Percentiles rank a stretch among this genome's conserved stretches.
These are phyloP conservation scores for Willisornis vidua DNA, from an alignment of 2,113 vertebrate genomes.

Conservation along the genomic window DNA sequence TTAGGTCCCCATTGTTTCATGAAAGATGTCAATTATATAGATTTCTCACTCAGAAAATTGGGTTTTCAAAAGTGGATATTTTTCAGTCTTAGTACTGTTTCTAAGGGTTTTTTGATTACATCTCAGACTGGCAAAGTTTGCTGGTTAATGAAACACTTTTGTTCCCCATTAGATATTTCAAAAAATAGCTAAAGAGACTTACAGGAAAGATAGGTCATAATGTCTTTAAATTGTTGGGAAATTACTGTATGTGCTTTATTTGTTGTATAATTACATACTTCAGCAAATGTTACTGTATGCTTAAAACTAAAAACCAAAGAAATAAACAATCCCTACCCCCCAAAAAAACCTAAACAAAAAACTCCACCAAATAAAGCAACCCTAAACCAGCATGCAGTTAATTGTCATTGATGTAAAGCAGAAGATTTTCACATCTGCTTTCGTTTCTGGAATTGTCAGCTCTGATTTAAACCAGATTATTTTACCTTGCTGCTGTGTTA, in stretches of 20 bases:
- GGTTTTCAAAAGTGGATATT: not conserved
- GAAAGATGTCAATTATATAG: not conserved
- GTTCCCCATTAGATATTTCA: not conserved
- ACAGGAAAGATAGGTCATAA: not conserved
- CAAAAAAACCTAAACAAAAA: not conserved
- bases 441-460: not conserved
- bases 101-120: not conserved
- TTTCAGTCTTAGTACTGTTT: not conserved
- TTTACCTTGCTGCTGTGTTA: not conserved
- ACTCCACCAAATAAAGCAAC: not conserved
- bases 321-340: accelerated
- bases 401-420: not conserved
- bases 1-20: not conserved
- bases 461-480: not conserved
- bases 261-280: not conserved
- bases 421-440: not conserved
- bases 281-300: not conserved
- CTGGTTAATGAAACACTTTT: not conserved
- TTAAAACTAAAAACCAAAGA: not conserved
- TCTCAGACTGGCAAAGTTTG: not conserved
- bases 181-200: not conserved
- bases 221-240: not conserved
- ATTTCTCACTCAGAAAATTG: not conserved
- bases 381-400: not conserved
- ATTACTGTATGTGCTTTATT: not conserved